Base-by-base conservation (phyloP, 2,888 invertebrate genomes). In the Thymelicus acteon region DNA sequence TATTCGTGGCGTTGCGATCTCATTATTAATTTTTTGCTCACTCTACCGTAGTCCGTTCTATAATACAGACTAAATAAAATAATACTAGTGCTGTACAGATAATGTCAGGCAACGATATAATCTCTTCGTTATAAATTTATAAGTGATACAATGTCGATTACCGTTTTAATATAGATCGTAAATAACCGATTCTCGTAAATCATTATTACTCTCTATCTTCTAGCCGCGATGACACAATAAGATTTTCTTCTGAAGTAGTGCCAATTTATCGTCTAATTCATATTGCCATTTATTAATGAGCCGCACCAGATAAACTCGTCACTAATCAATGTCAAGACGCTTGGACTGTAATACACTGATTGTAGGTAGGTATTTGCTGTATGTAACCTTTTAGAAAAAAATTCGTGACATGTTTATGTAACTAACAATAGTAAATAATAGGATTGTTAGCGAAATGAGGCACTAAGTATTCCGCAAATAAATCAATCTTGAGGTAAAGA, bases 1-100 rank as follows among this genome's bases (percentile, higher is more conserved):
- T 79, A 85, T 84, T 31, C 81, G 15, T 15, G 85, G 80, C 78
- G 84, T 79, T 81, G 81, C 84, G 83, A 87, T 84, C 80, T 83
- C 77, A 82, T 75, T 78, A 89, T 89, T 87, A 85, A 86, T 86
- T 85, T 86, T 81, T 69, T 69, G 57, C 52, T 37, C 7, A 57
- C 31, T 47, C 47, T 57, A 13, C 12, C 12, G 47, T 54, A 62
- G 47, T 58, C 31, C 37, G 31, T 57, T 13, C 12, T 7, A 37
- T 54, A 62, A 57, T 58, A 54, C 24, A 54, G 24, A 54, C 54
- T 54, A 8, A 15, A 24, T 44, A 24, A 8, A 15, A 24, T 44
- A 24, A 19, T 54, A 54, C n/a, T 54, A 19, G 19, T 52, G 19
- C 12, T 10, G 13, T 19, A 54, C 54, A 54, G 24, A 54, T 31